These are phyloP conservation scores for Cheilosia grossa DNA, from an alignment of 2,888 invertebrate genomes.

Conservation along the genomic window DNA sequence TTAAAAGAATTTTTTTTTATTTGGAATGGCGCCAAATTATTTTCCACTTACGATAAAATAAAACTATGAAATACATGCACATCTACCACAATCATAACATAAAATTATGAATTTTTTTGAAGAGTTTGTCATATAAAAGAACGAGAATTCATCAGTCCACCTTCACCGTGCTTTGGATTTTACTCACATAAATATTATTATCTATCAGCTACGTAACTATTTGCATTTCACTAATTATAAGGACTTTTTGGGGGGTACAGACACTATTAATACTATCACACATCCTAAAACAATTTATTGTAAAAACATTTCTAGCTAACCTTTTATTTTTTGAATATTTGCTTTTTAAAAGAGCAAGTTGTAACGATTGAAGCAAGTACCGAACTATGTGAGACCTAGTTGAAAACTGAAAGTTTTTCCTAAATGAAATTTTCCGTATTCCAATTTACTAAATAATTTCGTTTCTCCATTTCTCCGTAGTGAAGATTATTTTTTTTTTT, in stretches of 20 bases:
- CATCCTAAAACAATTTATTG: neutral
- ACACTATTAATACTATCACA: neutral
- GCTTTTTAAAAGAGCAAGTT: slow-evolving; percentile 3
- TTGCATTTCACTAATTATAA: slow-evolving; percentile 3
- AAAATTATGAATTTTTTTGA: slow-evolving; percentile 26
- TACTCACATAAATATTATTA: slow-evolving; percentile 32
- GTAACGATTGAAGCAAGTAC: slow-evolving; percentile 37
- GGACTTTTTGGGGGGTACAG: neutral
- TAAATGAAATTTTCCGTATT: slow-evolving; percentile 41
- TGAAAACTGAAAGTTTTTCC: slow-evolving; percentile 57
- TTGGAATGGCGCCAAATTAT: neutral
- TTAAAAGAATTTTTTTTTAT: too few species aligned
- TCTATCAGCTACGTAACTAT: slow-evolving; percentile 26
- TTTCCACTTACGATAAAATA: neutral
- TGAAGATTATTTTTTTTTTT: neutral
- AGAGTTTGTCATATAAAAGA: slow-evolving; percentile 3
- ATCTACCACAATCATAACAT: slow-evolving; percentile 7
- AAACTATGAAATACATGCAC: slow-evolving; percentile 8
- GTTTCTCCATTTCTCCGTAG: slow-evolving; percentile 25
- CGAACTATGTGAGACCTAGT: slow-evolving; percentile 58
- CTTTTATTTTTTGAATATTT: slow-evolving; percentile 34
- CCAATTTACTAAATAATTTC: slow-evolving; percentile 53
- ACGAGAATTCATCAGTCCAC: slow-evolving; percentile 29
- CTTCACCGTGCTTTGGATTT: slow-evolving; percentile 18
- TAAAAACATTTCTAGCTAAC: slow-evolving; percentile 20